Conservation (phyloP, 37 sponge, comb jelly and placozoan genomes). For the Aphrocallistes beatrix region DNA sequence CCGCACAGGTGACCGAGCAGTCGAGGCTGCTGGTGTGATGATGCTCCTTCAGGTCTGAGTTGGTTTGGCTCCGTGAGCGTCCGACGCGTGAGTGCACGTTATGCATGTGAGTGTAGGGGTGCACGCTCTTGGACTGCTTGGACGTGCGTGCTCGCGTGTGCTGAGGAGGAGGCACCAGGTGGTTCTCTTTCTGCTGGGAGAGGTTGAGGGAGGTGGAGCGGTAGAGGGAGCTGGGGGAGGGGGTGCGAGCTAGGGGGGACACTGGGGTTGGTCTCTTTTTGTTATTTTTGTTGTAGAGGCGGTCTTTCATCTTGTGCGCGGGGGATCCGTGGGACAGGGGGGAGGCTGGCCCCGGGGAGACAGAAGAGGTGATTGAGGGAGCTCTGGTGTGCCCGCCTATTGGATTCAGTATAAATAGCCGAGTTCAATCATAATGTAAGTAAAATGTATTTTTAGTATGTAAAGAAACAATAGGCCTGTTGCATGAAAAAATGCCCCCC, state of each 20-base stretch:
- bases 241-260: slow-evolving; percentile 50
- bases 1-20: not conserved
- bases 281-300: not conserved
- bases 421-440: not conserved
- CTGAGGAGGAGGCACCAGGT: not conserved
- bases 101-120: not conserved
- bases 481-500: no score
- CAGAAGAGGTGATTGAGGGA: slow-evolving; percentile 25
- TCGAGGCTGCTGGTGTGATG: slow-evolving; percentile 11
- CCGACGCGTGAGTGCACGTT: not conserved
- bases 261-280: slow-evolving; percentile 36
- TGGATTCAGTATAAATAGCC: not conserved
- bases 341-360: slow-evolving; percentile 32
- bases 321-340: slow-evolving; percentile 51
- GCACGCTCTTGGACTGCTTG: not conserved
- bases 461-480: not conserved
- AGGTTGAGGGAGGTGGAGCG: slow-evolving; percentile 16
- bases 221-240: slow-evolving; percentile 24
- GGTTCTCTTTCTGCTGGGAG: slow-evolving; percentile 13
- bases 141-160: not conserved
- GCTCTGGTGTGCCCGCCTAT: not conserved
- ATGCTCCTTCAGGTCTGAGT: not conserved
- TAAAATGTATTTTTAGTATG: not conserved
- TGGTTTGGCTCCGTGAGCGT: not conserved
- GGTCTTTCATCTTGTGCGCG: slow-evolving; percentile 2